Base-by-base conservation (phyloP, 2,113 vertebrate species). In the Tachysurus vachellii region DNA sequence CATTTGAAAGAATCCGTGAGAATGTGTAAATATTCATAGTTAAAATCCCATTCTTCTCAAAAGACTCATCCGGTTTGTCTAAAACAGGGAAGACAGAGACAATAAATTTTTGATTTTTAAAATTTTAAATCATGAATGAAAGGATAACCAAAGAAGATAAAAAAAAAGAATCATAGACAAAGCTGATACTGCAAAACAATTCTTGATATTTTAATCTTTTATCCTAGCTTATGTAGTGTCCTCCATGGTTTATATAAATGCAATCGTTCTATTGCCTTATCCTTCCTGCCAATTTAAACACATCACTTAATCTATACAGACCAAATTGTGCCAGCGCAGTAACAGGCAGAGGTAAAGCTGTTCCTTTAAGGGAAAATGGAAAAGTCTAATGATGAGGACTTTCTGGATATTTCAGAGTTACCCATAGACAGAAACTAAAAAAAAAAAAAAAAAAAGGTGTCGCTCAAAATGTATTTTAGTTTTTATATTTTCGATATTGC, bases 1-100 rank as follows among this genome's bases (percentile, higher is more conserved):
- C 86, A 44, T 70, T 89, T 82, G 80, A 87, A 87, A 91, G 91
- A 82, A 88, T 92, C 47, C 71, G 91, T 81, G 93, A 90, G 88
- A 95, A 94, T 57, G 93, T 89, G 82, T 89, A 86, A 1, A 92
- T 88, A 75, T 92, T 94, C 90, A 93, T 90, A 9, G 93, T 93
- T 57, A 94, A 91, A 89, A 96, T 94, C 61, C 95, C 95, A 79
- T 92, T 93, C 59, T 68, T 92, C 68, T 83, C 93, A 90, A 95
- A 95, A 28, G 57, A 1, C 21, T 92, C 91, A 70, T 88, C 76
- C 28, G 90, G 59, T 21, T 82, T 80, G 87, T 94, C 95, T 96
- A 93, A 76, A 76, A 90, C 92, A 50, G 85, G 80, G 1, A 89
- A 36, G 68, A 89, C 70, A 70, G 31, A 77, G 47, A 47, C 31